Base-by-base conservation (phyloP, 1,140 invertebrate genomes). In the Telenomus remus region DNA sequence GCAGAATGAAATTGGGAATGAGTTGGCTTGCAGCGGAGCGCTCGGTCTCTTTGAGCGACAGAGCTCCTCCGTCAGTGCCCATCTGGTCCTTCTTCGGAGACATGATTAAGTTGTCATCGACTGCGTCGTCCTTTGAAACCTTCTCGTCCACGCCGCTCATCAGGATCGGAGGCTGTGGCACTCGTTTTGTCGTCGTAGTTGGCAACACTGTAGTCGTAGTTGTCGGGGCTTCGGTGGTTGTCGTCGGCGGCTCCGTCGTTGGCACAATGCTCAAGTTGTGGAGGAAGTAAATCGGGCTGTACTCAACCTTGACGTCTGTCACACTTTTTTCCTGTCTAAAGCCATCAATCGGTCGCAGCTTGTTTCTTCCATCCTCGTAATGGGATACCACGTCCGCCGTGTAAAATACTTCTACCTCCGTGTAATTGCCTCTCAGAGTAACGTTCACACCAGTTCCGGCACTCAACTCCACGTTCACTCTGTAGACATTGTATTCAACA, bases 361-460 rank as follows among this genome's bases (percentile, higher is more conserved):
- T 88, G 5, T 84, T 87, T 42, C 84, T 86, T 9, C 88, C 87
- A 55, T 94, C 93, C 63, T 91, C 89, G 80, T 95, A 95, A 51
- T 91, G 89, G 4, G 93, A 91, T 10, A 91, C 90, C 48, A 96
- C 84, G 55, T 91, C 91, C 9, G 91, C 94, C 0, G 88, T 91
- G 78, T 95, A 96, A 9, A 92, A 92, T 0, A 92, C 89, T 65
- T 95, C 93, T 47, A 90, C 89, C 43, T 92, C 91, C 0, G 92
- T 93, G 72, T 92, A 91, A 77, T 93, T 93, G 0, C 91, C 94
- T 34, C 84, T 88, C 2, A 96, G 86, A 0, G 93, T 94, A 0
- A 95, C 93, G 82, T 95, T 95, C 19, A 94, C 91, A 7, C 91
- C 94, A 0, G 94, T 95, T 35, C 93, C 94, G 4, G 93, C 91